Evolutionary conservation across 2,113 vertebrate species (phyloP).

Genomic region (Dryoscopus gambensis): DNA sequence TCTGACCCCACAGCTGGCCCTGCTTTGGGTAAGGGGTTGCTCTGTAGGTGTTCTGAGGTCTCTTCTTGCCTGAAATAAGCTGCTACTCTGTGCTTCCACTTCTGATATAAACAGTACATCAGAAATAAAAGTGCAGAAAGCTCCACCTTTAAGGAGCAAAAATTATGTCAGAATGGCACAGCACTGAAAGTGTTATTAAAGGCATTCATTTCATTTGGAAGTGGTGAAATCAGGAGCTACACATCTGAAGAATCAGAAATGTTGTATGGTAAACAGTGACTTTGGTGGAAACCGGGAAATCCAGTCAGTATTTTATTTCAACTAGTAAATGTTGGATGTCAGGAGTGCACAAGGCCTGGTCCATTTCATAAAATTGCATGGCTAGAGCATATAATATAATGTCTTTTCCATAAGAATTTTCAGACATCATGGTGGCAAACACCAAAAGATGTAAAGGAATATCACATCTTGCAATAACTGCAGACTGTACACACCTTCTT

Average conservation of each 20-base stretch:
- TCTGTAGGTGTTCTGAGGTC: not conserved
- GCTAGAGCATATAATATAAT: not conserved
- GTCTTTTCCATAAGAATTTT: not conserved
- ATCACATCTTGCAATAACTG: accelerated
- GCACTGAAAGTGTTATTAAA: not conserved
- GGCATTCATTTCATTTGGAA: not conserved
- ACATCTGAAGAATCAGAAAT: not conserved
- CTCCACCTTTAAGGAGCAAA: not conserved
- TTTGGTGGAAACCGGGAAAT: not conserved
- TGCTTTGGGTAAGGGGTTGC: not conserved
- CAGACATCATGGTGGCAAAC: not conserved
- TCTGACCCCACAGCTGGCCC: not conserved
- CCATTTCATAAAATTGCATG: not conserved
- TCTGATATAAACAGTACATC: not conserved
- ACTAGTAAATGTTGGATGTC: not conserved
- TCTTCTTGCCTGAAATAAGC: not conserved
- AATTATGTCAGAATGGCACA: not conserved
- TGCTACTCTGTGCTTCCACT: not conserved
- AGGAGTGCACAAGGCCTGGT: accelerated
- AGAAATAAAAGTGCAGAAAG: not conserved
- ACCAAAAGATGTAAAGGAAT: not conserved
- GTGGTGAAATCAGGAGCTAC: not conserved
- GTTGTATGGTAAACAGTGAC: not conserved
- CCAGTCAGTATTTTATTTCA: not conserved
- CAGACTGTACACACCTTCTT: not conserved